These are phyloP conservation scores for Erannis defoliaria DNA, from an alignment of 2,888 invertebrate species.

Conservation along the genomic window DNA sequence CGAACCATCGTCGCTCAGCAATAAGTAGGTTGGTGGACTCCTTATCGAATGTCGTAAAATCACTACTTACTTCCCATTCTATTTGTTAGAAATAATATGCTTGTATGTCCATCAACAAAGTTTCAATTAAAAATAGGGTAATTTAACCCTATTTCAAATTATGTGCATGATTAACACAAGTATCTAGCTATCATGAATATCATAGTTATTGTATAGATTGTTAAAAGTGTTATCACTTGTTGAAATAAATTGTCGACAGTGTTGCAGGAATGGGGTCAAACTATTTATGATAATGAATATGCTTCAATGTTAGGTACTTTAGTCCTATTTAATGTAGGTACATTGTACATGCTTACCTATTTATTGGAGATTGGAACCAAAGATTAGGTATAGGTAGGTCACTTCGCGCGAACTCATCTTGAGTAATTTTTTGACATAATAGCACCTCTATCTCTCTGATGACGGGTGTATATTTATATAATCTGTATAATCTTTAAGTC, in stretches of 20 bases:
- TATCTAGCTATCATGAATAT: background rate
- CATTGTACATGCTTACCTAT: background rate
- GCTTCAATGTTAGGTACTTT: background rate
- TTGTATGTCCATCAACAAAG: background rate
- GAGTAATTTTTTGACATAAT: too few relatives aligned
- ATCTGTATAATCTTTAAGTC: too few relatives aligned
- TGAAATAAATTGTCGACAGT: background rate
- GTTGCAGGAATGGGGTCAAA: conserved; percentile 19
- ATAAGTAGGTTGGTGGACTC: too few relatives aligned
- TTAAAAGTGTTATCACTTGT: conserved; percentile 3
- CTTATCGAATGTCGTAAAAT: too few relatives aligned
- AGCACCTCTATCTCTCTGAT: too few relatives aligned
- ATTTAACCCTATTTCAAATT: background rate
- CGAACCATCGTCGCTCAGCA: too few relatives aligned
- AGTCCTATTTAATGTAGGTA: background rate
- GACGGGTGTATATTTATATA: too few relatives aligned
- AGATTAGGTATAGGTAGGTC: too few relatives aligned
- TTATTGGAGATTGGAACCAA: background rate
- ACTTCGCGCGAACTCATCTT: too few relatives aligned
- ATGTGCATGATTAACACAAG: background rate
- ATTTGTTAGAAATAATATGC: background rate
- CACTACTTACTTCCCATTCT: too few relatives aligned
- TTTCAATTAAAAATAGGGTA: background rate
- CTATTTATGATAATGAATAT: background rate
- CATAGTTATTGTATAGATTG: background rate